Percentiles rank a stretch among this genome's conserved stretches.
These are phyloP conservation scores for Podarcis lilfordi DNA, from an alignment of 2,797 vertebrate genomes.

Conservation along the genomic window DNA sequence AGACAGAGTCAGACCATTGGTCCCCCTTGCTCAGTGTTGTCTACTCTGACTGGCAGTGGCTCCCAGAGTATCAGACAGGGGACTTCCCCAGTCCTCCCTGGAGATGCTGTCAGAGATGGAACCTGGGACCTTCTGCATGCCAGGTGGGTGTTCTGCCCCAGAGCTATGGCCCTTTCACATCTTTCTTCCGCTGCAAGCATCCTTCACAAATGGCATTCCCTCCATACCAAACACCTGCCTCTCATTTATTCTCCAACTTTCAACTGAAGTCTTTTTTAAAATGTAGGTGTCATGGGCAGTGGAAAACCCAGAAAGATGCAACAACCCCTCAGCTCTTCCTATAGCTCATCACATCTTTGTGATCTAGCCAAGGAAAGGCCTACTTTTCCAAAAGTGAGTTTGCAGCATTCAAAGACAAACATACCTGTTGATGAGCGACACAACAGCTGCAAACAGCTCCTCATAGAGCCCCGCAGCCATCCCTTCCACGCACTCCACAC, in stretches of 20 bases:
- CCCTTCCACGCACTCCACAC: slow-evolving; percentile 89
- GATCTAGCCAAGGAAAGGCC: not conserved
- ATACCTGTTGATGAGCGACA: slow-evolving; percentile 96
- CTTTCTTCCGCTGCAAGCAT: not conserved
- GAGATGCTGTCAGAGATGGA: too few species aligned
- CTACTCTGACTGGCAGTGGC: too few species aligned
- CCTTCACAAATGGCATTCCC: rapidly evolving
- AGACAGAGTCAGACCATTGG: too few species aligned
- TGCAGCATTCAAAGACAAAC: too few species aligned
- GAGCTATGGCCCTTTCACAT: too few species aligned
- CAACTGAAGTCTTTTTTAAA: not conserved
- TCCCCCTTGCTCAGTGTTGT: too few species aligned
- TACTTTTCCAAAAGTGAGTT: not conserved
- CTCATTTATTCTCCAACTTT: rapidly evolving
- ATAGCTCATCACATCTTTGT: not conserved
- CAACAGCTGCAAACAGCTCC: slow-evolving; percentile 86
- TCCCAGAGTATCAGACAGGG: too few species aligned
- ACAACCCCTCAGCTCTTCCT: not conserved
- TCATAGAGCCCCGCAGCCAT: slow-evolving; percentile 94
- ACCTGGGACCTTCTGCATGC: too few species aligned
- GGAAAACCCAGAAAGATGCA: too few species aligned
- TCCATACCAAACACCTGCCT: not conserved
- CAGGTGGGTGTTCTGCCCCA: too few species aligned
- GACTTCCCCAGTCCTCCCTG: too few species aligned
- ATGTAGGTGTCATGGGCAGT: not conserved